A percentile compares a stretch with the other conserved stretches of the same genome.
Evolutionary conservation across 1,140 invertebrate species (phyloP).

Genomic region (Cydia splendana): DNA sequence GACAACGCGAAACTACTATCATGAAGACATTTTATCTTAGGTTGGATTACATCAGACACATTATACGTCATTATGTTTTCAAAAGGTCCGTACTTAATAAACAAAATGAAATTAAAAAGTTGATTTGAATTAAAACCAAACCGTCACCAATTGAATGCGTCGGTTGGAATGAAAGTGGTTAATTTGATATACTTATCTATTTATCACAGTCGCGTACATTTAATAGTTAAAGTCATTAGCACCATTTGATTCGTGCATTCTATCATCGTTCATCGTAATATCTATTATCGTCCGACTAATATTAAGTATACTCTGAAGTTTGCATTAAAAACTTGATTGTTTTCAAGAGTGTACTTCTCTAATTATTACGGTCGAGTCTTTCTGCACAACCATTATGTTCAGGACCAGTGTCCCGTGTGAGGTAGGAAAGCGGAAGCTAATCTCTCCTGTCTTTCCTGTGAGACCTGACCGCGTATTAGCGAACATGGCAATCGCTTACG

Average conservation of each 20-base stretch:
- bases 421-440: no score
- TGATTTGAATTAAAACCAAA: neutral
- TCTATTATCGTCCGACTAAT: neutral
- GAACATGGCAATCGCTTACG: no score
- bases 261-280: neutral
- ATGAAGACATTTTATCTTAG: neutral
- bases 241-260: slow-evolving; percentile 10
- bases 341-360: neutral
- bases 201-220: neutral
- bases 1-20: neutral
- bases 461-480: no score
- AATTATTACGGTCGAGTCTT: no score
- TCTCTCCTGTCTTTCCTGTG: no score
- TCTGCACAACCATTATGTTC: no score
- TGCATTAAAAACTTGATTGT: neutral
- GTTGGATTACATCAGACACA: neutral
- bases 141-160: neutral
- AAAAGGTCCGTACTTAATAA: no score
- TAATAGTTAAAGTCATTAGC: slow-evolving; percentile 6
- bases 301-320: neutral
- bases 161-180: slow-evolving; percentile 12
- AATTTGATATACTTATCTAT: neutral
- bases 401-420: no score
- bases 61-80: no score
- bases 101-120: neutral